Percentiles rank a stretch among this genome's conserved stretches.
Evolutionary conservation across 2,888 invertebrate genomes (phyloP).

Genomic region (Parnassius orleans): DNA sequence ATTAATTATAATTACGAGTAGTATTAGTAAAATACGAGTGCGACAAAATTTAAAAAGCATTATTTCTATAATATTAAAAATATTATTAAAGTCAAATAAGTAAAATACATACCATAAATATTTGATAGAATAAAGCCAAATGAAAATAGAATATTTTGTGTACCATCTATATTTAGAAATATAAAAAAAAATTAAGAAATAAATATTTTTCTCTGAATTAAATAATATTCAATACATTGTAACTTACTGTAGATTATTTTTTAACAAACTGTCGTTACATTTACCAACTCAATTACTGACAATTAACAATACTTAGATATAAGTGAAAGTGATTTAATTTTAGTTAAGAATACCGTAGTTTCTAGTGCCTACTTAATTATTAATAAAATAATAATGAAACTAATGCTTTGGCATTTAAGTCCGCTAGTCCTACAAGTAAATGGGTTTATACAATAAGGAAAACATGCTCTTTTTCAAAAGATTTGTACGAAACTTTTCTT

Average conservation of each 20-base stretch:
- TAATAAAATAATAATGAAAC: slow-evolving; percentile 36
- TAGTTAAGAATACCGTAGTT: slow-evolving; percentile 39
- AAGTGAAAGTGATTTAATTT: slow-evolving; percentile 46
- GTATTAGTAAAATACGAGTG: too few relatives aligned
- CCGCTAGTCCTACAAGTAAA: slow-evolving; percentile 66
- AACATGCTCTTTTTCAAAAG: slow-evolving; percentile 14
- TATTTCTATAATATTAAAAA: too few relatives aligned
- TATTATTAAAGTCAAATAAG: too few relatives aligned
- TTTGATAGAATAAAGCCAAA: too few relatives aligned
- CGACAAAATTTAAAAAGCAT: too few relatives aligned
- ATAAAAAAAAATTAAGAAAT: too few relatives aligned
- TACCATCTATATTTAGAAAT: too few relatives aligned
- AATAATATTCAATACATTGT: neutral
- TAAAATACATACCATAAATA: too few relatives aligned
- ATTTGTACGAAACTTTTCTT: neutral
- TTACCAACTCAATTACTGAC: slow-evolving; percentile 23
- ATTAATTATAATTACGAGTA: too few relatives aligned
- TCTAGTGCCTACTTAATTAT: slow-evolving; percentile 53
- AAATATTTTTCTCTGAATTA: too few relatives aligned
- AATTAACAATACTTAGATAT: slow-evolving; percentile 28
- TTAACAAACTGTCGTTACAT: slow-evolving; percentile 6
- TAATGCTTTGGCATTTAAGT: slow-evolving; percentile 50
- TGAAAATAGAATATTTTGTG: too few relatives aligned
- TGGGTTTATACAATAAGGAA: slow-evolving; percentile 25
- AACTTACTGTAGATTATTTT: neutral